Evolutionary conservation across 2,113 vertebrate species (phyloP).

Genomic region (Tursiops truncatus): DNA sequence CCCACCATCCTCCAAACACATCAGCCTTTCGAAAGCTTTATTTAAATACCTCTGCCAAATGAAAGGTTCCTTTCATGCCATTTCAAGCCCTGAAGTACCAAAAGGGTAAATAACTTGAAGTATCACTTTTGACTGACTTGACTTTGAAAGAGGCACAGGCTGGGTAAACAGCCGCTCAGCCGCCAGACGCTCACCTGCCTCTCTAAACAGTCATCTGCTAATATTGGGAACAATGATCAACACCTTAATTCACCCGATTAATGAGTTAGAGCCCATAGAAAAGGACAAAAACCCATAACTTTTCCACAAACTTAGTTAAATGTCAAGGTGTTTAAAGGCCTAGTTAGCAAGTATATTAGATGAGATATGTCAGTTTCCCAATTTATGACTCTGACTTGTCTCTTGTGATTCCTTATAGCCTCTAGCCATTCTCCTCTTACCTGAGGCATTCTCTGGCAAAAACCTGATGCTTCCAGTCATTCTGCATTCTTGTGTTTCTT

Average conservation of each 20-base stretch:
- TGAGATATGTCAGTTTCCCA: conserved; percentile 99
- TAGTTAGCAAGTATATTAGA: conserved; percentile 99
- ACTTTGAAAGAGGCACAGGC: conserved; percentile 84
- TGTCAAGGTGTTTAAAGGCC: conserved; percentile 99
- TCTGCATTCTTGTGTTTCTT: conserved; percentile 99
- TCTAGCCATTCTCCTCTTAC: conserved; percentile 99
- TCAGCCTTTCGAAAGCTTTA: conserved; percentile 79
- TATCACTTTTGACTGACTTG: conserved; percentile 87
- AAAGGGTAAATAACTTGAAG: conserved; percentile 88
- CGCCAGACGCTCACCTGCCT: conserved; percentile 70
- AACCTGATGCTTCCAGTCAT: conserved; percentile 99
- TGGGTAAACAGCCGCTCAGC: conserved; percentile 78
- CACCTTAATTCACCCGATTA: conserved; percentile 82
- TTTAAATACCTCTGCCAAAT: conserved; percentile 85
- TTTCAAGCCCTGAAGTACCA: conserved; percentile 82
- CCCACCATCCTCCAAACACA: conserved; percentile 68
- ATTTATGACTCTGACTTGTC: conserved; percentile 96
- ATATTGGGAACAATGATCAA: conserved; percentile 82
- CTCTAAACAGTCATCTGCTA: conserved; percentile 75
- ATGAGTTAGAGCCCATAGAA: conserved; percentile 86
- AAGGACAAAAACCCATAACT: conserved; percentile 88
- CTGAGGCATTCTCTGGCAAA: conserved; percentile 98
- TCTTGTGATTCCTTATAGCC: conserved; percentile 96
- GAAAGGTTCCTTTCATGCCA: conserved; percentile 82
- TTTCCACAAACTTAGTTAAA: conserved; percentile 91